Percentiles rank a stretch among this genome's conserved stretches.
phyloP scores from a whole-genome alignment of 2,797 vertebrate species.

The Sebastes cheni region DNA sequence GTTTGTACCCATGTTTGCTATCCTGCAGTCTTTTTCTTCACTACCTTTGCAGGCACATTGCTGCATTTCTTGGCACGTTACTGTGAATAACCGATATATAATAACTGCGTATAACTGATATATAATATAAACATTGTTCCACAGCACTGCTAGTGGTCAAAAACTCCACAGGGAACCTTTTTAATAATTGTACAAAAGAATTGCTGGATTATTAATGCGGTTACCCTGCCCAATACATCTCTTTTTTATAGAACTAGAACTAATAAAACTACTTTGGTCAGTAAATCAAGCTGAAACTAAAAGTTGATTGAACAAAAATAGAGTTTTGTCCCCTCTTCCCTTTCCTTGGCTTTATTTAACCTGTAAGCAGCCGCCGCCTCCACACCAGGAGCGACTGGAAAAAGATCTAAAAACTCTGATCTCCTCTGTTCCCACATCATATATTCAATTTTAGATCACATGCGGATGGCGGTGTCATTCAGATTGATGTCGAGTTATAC shows the following conservation, averaged over 20 bases:
- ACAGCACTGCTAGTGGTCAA: background rate
- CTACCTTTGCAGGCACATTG: background rate
- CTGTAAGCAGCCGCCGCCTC: background rate
- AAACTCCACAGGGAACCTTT: background rate
- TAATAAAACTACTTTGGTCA: background rate
- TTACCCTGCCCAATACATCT: background rate
- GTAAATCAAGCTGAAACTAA: background rate
- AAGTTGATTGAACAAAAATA: background rate
- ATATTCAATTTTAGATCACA: slow-evolving; percentile 21
- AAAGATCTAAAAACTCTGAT: background rate
- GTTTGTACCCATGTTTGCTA: background rate
- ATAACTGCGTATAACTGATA: background rate
- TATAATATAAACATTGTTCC: background rate
- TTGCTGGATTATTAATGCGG: background rate
- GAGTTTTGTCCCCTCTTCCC: background rate
- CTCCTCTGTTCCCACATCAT: slow-evolving; percentile 34
- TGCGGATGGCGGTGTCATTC: slow-evolving; percentile 35
- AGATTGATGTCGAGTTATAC: slow-evolving; percentile 50
- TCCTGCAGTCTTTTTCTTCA: rapidly evolving
- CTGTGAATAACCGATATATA: background rate
- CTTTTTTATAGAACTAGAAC: background rate
- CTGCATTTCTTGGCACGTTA: background rate
- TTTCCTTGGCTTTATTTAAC: background rate
- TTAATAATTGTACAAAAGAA: background rate
- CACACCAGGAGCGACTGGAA: background rate